Evolutionary conservation across 2,797 vertebrate genomes (phyloP).

Genomic region (Threskiornis aethiopicus): DNA sequence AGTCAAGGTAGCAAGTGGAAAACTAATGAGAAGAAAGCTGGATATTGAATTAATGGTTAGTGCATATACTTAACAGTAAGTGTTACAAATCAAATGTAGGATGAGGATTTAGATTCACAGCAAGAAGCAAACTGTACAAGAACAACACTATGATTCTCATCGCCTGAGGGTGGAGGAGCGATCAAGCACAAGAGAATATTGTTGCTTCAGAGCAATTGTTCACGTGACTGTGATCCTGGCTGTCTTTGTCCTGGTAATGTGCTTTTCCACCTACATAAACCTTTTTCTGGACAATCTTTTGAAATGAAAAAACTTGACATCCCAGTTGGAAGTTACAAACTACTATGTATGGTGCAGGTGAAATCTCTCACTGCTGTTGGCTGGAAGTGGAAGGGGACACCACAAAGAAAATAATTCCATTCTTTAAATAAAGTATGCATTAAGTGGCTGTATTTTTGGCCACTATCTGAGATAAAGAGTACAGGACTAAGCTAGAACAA

Average conservation of each 20-base stretch:
- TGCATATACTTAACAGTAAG: not conserved
- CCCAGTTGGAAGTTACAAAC: not conserved
- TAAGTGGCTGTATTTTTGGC: not conserved
- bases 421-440: not conserved
- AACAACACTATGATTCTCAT: not conserved
- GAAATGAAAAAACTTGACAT: not conserved
- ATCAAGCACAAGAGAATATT: not conserved
- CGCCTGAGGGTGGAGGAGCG: not conserved
- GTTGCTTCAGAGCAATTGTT: not conserved
- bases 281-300: not conserved
- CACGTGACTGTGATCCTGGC: not conserved
- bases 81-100: not conserved
- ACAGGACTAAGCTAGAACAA: not conserved
- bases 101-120: not conserved
- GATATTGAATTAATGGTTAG: not conserved
- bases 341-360: not conserved
- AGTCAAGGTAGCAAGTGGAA: not conserved
- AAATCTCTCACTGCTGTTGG: not conserved
- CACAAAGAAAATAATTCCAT: not conserved
- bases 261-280: not conserved
- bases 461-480: not conserved
- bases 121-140: not conserved
- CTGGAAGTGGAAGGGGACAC: not conserved
- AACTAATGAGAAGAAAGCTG: not conserved
- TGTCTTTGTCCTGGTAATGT: not conserved